Percentiles rank a stretch among this genome's conserved stretches.
Conservation (phyloP, 1,140 invertebrate species). For the Nephila pilipes region DNA sequence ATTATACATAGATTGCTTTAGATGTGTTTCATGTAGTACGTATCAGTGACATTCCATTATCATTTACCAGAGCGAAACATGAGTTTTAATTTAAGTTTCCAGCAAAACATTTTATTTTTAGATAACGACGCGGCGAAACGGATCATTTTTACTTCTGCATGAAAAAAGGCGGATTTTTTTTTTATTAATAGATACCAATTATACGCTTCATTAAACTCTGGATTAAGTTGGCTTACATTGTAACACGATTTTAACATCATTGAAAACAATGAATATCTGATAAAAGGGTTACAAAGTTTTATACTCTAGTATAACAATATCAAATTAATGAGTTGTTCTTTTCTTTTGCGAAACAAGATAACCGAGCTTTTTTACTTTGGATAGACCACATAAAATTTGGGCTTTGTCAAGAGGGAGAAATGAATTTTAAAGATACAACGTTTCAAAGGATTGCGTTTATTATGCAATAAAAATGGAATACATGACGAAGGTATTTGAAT, state of each 20-base stretch:
- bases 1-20: background rate
- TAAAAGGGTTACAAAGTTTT: background rate
- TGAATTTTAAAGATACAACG: background rate
- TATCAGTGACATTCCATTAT: background rate
- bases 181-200: background rate
- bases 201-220: background rate
- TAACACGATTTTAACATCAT: background rate
- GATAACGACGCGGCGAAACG: background rate
- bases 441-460: too few relatives aligned
- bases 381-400: background rate
- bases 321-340: too few relatives aligned
- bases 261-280: background rate
- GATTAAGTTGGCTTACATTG: background rate
- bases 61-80: background rate
- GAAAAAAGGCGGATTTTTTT: background rate
- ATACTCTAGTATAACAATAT: too few relatives aligned
- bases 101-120: background rate
- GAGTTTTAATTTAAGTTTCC: background rate
- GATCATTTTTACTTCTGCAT: background rate
- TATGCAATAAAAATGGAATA: too few relatives aligned
- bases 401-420: background rate
- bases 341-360: background rate
- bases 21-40: background rate
- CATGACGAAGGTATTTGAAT: too few relatives aligned
- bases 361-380: background rate